Evolutionary conservation across 2,888 invertebrate genomes (phyloP).

Genomic region (Anarsia innoxiella): DNA sequence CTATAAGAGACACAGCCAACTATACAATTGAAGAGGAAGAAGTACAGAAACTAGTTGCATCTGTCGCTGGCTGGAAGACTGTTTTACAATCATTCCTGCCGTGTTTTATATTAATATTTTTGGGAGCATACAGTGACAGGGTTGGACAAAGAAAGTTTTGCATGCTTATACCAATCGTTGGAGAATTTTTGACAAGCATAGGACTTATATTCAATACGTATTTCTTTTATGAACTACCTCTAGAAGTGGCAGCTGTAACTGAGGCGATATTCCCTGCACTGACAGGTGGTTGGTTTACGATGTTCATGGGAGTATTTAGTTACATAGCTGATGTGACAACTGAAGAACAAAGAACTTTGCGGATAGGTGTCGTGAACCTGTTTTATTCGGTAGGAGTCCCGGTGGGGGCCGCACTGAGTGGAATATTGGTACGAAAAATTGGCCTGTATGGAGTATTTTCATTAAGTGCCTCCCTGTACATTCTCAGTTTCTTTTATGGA

Average conservation of each 20-base stretch:
- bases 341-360: constrained; percentile 85
- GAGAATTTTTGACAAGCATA: constrained; percentile 85
- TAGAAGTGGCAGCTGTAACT: constrained; percentile 86
- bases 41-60: constrained; percentile 84
- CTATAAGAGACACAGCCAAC: constrained; percentile 80
- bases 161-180: constrained; percentile 87
- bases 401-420: constrained; percentile 91
- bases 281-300: constrained; percentile 91
- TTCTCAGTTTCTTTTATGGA: constrained; percentile 84
- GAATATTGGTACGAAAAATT: constrained; percentile 82
- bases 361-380: constrained; percentile 91
- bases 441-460: constrained; percentile 90
- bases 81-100: constrained; percentile 88
- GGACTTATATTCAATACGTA: constrained; percentile 87
- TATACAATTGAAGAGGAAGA: constrained; percentile 76
- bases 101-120: constrained; percentile 85
- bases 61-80: constrained; percentile 91
- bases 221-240: constrained; percentile 84
- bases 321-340: constrained; percentile 92
- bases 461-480: constrained; percentile 83
- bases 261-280: constrained; percentile 88
- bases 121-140: constrained; percentile 86
- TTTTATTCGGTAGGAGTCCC: constrained; percentile 92
- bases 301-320: constrained; percentile 93
- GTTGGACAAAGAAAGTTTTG: constrained; percentile 84